Base-by-base conservation (phyloP, 2,797 vertebrate genomes). In the Chrysocyon brachyurus region DNA sequence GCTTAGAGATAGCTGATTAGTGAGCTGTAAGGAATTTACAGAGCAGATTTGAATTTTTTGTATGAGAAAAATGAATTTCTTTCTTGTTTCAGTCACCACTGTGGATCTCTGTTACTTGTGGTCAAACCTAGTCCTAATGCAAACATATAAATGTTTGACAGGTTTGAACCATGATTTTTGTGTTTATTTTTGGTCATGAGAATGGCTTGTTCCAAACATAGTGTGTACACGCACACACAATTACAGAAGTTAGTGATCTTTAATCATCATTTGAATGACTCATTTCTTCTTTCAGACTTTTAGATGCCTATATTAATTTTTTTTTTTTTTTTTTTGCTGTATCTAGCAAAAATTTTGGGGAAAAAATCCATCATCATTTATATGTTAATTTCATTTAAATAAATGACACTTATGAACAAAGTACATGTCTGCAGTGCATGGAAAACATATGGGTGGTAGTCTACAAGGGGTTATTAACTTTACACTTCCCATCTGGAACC, bases 401-500 rank as follows among this genome's bases (percentile, higher is more conserved):
- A 98, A 98, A 98, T 97, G 98, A 97, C 90, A 84, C 97, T 87
- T 89, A 56, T 97, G 98, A 98, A 97, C 98, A 98, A 98, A 96
- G 68, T 5, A 92, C 94, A 96, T 97, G 96, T 98, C 17, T 12
- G 94, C 66, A 97, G 95, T 98, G 96, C 24, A 49, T 91, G 91
- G 92, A 97, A 98, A 99, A 90, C 98, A 99, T 98, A 98, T 93
- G 98, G 98, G 92, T 57, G 31, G 86, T 98, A 96, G 93, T 98
- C 98, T 98, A 92, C 33, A 89, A 96, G 94, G 91, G 88, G 95
- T 98, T 98, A 98, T 98, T 99, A 98, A 98, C 98, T 98, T 98
- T 98, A 98, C 90, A 97, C 98, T 98, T 98, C 98, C 98, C 98
- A 99, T 99, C 98, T 99, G 98, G 98, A 98, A 85, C 97, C 97